phyloP scores from a whole-genome alignment of 2,113 vertebrate genomes.

The Grammomys surdaster region DNA sequence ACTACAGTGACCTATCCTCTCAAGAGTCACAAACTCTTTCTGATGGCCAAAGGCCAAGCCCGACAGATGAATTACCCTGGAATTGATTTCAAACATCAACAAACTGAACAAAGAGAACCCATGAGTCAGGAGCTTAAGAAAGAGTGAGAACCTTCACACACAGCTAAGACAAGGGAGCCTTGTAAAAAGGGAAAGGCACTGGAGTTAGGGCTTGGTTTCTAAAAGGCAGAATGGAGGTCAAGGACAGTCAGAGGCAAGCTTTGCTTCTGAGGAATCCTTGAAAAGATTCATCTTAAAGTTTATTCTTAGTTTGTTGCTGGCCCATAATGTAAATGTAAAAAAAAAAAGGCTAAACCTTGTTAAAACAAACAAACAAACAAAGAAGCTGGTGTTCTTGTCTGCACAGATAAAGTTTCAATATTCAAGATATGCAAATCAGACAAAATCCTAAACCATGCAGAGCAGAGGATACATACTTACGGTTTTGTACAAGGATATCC shows the following conservation, averaged over 20 bases:
- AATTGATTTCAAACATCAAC: slow-evolving; percentile 35
- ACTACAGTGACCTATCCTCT: neutral
- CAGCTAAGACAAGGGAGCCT: neutral
- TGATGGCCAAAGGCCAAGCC: neutral
- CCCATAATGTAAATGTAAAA: neutral
- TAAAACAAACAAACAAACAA: neutral
- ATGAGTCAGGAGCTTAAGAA: neutral
- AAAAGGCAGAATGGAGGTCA: neutral
- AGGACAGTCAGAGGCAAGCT: neutral
- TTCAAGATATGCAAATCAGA: neutral
- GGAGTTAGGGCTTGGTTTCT: neutral
- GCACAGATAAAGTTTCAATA: slow-evolving; percentile 1
- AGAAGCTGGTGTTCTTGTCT: neutral
- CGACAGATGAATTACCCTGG: neutral
- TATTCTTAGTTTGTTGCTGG: neutral
- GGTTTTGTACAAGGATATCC: neutral
- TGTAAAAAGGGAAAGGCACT: neutral
- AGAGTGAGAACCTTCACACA: neutral
- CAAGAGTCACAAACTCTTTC: neutral
- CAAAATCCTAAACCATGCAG: neutral
- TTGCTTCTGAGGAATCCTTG: neutral
- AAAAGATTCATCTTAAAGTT: neutral
- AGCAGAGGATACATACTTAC: neutral
- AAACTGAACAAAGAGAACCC: neutral
- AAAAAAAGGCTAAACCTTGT: neutral